Conservation (phyloP, 2,113 vertebrate genomes). For the Larimichthys polyactis region DNA sequence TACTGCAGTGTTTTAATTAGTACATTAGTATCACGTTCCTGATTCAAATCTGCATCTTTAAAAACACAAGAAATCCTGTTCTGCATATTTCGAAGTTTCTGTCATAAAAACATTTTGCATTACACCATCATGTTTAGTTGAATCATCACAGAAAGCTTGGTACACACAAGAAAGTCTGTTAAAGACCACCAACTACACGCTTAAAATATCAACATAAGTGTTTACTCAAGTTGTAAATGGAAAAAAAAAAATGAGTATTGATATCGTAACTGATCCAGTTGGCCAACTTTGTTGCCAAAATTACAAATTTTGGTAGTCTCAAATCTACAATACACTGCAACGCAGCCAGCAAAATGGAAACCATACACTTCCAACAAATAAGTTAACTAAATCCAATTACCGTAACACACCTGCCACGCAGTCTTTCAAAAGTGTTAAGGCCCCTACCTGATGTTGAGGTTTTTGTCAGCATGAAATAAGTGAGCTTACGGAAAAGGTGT, state of each 20-base stretch:
- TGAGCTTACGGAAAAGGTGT: not conserved
- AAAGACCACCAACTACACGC: not conserved
- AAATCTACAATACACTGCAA: not conserved
- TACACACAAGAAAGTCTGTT: not conserved
- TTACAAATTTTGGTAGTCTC: no score
- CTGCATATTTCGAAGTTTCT: not conserved
- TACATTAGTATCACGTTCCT: not conserved
- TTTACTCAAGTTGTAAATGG: no score
- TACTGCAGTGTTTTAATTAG: not conserved
- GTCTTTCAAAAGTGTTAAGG: not conserved
- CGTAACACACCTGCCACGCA: not conserved
- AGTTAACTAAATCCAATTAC: conserved; percentile 3
- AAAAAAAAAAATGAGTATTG: not conserved
- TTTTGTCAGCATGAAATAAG: no score
- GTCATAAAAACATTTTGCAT: not conserved
- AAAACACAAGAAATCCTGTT: not conserved
- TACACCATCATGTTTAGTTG: not conserved
- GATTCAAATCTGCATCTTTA: not conserved
- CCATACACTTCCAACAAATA: rapidly evolving
- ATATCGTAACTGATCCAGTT: not conserved
- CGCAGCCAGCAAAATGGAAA: not conserved
- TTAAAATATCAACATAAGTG: not conserved
- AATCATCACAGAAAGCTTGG: not conserved
- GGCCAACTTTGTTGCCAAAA: not conserved
- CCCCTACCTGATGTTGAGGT: not conserved